phyloP scores from a whole-genome alignment of 2,888 invertebrate species.

The Cheilosia grossa region DNA sequence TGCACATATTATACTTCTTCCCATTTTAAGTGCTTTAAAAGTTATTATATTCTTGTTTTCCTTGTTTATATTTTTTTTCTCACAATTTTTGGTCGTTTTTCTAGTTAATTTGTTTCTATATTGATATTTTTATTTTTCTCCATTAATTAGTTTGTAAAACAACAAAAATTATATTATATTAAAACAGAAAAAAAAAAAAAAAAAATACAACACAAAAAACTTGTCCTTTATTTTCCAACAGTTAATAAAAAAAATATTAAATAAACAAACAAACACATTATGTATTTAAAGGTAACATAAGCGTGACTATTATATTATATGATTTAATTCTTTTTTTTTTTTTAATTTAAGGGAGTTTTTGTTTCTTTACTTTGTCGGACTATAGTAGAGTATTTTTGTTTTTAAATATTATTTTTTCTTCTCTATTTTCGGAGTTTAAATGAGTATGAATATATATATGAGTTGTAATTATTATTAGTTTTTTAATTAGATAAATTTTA shows the following conservation, averaged over 20 bases:
- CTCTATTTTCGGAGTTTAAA: constrained; percentile 49
- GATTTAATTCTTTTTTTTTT: constrained; percentile 15
- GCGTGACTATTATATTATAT: constrained; percentile 52
- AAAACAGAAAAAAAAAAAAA: constrained; percentile 46
- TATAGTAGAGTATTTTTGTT: constrained; percentile 63
- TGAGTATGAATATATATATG: constrained; percentile 64
- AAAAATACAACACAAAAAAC: neutral
- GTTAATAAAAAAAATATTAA: constrained; percentile 32
- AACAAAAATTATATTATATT: constrained; percentile 54
- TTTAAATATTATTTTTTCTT: constrained; percentile 37
- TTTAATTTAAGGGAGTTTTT: constrained; percentile 65
- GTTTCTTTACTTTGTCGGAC: constrained; percentile 58
- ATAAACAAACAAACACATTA: constrained; percentile 14
- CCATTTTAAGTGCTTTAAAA: constrained; percentile 41
- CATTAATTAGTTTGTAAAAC: constrained; percentile 66
- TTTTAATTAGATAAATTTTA: constrained; percentile 76
- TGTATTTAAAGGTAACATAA: constrained; percentile 30
- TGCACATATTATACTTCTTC: constrained; percentile 51
- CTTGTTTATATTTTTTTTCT: constrained; percentile 51
- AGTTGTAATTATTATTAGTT: constrained; percentile 75
- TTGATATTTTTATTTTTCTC: constrained; percentile 62
- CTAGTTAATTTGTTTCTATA: constrained; percentile 61
- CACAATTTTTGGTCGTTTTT: constrained; percentile 61
- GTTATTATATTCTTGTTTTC: constrained; percentile 41
- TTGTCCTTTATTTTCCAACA: constrained; percentile 57